Evolutionary conservation across 2,797 vertebrate species (phyloP), one percentile per base, ranked within the genome.

Genomic region (Aldrovandia affinis): DNA sequence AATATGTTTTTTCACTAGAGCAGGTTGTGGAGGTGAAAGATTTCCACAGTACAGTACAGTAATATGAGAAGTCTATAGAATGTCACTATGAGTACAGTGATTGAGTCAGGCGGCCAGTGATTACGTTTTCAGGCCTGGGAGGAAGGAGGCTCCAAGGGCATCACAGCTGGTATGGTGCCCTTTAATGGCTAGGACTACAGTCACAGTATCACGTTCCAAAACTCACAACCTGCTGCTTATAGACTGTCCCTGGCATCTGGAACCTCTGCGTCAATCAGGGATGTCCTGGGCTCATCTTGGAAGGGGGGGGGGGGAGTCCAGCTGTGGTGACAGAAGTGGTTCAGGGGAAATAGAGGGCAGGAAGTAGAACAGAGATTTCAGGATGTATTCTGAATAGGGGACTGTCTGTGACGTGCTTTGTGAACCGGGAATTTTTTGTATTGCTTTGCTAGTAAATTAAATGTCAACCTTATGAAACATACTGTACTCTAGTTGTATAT

Each of bases 301-400:
- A n/a, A n/a, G n/a, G 59, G 44, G 33, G 18, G 30, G 44, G 30
- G 50, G 68, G 18, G 22, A 8, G 2, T 82, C 88, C 92, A 93
- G 91, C 89, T 92, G 92, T 80, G 81, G 84, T 7, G 81, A 88
- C 25, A 44, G 81, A 61, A n/a, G 50, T 80, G 84, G 89, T 93
- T 90, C 83, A 92, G 92, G 91, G 92, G 61, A 94, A 93, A 75
- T 73, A n/a, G 61, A 83, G 36, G 25, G 54, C 42, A 55, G 39
- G 54, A 78, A 78, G 52, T 18, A n/a, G 28, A 83, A 52, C 50
- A 80, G 83, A 87, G 47, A 77, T 92, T 87, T 88, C 88, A 93
- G 92, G 93, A 95, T 92, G 86, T 94, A 92, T 93, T 93, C 91
- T 89, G 30, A 80, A 59, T 14, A 28, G 30, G 81, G 80, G 54